Evolutionary conservation across 1,140 invertebrate species (phyloP).

Genomic region (Mercenaria mercenaria): DNA sequence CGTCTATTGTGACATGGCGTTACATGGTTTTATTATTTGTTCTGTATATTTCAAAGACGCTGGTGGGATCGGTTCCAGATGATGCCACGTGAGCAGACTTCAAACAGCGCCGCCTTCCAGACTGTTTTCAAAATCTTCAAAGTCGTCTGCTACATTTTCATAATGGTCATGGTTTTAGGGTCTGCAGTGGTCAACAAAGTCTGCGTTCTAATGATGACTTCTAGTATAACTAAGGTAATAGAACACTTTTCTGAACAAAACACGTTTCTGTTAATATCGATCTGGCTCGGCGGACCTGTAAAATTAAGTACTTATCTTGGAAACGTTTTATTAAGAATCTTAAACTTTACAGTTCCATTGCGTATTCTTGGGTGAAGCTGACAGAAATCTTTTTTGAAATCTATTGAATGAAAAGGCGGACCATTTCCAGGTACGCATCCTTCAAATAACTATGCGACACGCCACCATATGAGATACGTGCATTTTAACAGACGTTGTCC

Average conservation of each 20-base stretch:
- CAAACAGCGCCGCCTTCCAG: constrained; percentile 69
- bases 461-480: no score
- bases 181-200: constrained; percentile 78
- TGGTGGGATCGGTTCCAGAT: constrained; percentile 81
- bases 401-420: no score
- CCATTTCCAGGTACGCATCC: no score
- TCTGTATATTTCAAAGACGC: constrained; percentile 68
- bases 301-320: neutral
- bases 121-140: constrained; percentile 76
- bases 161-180: constrained; percentile 75
- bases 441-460: no score
- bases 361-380: no score
- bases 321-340: neutral
- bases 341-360: no score
- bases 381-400: no score
- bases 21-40: no score
- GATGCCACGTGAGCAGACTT: constrained; percentile 78
- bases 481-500: no score
- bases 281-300: neutral
- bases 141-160: constrained; percentile 74
- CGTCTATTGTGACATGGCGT: no score
- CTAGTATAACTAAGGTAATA: constrained; percentile 76
- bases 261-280: neutral
- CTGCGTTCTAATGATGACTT: constrained; percentile 75
- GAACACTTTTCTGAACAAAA: neutral